A percentile compares a stretch with the other conserved stretches of the same genome.
phyloP scores from a whole-genome alignment of 2,113 vertebrate genomes.

The Callopanchax toddi region DNA sequence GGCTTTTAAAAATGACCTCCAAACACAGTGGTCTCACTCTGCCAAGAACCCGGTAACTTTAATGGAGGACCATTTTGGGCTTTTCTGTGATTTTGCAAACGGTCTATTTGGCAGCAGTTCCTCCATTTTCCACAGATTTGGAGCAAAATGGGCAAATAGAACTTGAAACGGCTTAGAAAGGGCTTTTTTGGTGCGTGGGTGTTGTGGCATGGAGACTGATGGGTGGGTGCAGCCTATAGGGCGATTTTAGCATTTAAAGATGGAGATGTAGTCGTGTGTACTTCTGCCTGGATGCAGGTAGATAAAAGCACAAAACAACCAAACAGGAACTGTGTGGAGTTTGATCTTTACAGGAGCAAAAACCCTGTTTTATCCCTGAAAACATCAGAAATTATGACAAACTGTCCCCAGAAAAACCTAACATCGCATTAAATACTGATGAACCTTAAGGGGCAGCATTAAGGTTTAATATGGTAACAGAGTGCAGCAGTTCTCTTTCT shows the following conservation, averaged over 20 bases:
- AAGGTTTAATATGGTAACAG: conserved; percentile 45
- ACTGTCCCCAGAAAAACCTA: conserved; percentile 16
- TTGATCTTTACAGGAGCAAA: background rate
- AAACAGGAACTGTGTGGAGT: background rate
- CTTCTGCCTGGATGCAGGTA: conserved; percentile 22
- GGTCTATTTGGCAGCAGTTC: conserved; percentile 61
- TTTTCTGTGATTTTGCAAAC: conserved; percentile 73
- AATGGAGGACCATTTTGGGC: conserved; percentile 71
- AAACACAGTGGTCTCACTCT: conserved; percentile 63
- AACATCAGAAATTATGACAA: background rate
- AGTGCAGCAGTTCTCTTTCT: conserved; percentile 22
- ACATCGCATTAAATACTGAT: conserved; percentile 40
- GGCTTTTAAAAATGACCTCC: conserved; percentile 79
- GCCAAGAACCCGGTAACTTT: conserved; percentile 70
- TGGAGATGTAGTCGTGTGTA: conserved; percentile 38
- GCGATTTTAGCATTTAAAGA: conserved; percentile 48
- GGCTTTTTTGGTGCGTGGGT: conserved; percentile 22
- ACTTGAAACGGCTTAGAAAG: conserved; percentile 51
- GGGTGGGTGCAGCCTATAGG: conserved; percentile 34
- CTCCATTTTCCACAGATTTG: conserved; percentile 74
- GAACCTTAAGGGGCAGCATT: conserved; percentile 29
- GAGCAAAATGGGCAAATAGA: conserved; percentile 56
- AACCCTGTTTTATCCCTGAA: background rate
- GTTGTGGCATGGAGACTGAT: conserved; percentile 26
- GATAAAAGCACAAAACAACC: conserved; percentile 27